Evolutionary conservation across 2,888 invertebrate genomes (phyloP).

Genomic region (Ichneumoninae sp.): DNA sequence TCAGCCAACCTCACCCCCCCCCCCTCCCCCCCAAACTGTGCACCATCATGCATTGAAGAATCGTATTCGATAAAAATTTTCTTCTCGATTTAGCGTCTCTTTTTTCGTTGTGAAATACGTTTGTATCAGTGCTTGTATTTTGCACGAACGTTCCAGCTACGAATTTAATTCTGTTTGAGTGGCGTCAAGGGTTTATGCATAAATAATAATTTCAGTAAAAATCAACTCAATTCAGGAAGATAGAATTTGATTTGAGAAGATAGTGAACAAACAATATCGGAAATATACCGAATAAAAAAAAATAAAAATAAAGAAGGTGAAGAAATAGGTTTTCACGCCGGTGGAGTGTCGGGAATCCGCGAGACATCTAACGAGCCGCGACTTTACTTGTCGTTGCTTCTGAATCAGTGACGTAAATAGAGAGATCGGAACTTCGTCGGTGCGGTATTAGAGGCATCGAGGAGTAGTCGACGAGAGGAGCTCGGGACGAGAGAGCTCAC

Average conservation of each 20-base stretch:
- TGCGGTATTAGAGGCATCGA: slow-evolving; percentile 28
- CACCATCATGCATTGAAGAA: slow-evolving; percentile 7
- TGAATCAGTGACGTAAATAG: slow-evolving; percentile 64
- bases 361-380: slow-evolving; percentile 65
- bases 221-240: neutral
- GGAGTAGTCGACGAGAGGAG: slow-evolving; percentile 38
- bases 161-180: neutral
- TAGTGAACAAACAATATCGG: neutral
- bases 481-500: slow-evolving; percentile 24
- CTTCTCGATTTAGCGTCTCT: slow-evolving; percentile 41
- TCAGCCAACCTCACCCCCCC: neutral
- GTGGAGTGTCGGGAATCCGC: slow-evolving; percentile 48
- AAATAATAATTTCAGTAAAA: slow-evolving; percentile 9
- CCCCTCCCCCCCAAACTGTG: neutral
- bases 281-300: neutral
- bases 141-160: neutral
- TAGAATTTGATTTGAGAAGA: neutral
- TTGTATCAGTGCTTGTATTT: neutral
- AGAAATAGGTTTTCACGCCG: slow-evolving; percentile 57
- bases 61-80: slow-evolving; percentile 40
- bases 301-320: slow-evolving; percentile 18
- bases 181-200: neutral
- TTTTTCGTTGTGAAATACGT: neutral
- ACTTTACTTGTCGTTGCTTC: slow-evolving; percentile 63
- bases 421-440: slow-evolving; percentile 34